Evolutionary conservation across 2,797 vertebrate genomes (phyloP).

Genomic region (Tamandua tetradactyla): DNA sequence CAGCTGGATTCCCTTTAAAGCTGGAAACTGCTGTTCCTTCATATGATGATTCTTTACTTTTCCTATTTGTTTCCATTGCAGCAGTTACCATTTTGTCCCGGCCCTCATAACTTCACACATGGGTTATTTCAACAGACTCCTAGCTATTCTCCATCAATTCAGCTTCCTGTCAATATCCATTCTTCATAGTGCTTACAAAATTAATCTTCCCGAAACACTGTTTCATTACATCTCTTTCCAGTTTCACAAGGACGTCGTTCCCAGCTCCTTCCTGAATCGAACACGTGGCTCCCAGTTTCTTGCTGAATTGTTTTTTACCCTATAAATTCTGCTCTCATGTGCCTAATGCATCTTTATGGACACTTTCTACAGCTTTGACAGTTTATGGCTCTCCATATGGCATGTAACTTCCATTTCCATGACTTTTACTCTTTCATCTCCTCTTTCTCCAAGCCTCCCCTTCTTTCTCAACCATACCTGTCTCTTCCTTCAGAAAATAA

Average conservation of each 20-base stretch:
- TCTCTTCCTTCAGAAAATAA: background rate
- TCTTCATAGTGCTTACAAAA: slow-evolving; percentile 63
- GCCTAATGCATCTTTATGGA: background rate
- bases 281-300: slow-evolving; percentile 24
- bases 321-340: background rate
- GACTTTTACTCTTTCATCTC: background rate
- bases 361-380: background rate
- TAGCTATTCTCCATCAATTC: slow-evolving; percentile 56
- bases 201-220: slow-evolving; percentile 71
- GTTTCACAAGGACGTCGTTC: slow-evolving; percentile 1
- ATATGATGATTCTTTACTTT: background rate
- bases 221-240: slow-evolving; percentile 51
- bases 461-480: background rate
- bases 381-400: background rate
- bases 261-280: slow-evolving; percentile 45
- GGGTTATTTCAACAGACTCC: slow-evolving; percentile 55
- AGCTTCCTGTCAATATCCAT: slow-evolving; percentile 60
- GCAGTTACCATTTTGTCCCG: slow-evolving; percentile 58
- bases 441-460: background rate
- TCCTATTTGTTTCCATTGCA: slow-evolving; percentile 57
- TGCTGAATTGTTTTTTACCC: slow-evolving; percentile 34
- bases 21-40: slow-evolving; percentile 1
- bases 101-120: slow-evolving; percentile 66
- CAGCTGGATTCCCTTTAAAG: slow-evolving; percentile 51
- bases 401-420: background rate